Percentiles rank a stretch among this genome's conserved stretches.
Conservation (phyloP, 2,888 invertebrate species). For the Cotesia congregata region DNA sequence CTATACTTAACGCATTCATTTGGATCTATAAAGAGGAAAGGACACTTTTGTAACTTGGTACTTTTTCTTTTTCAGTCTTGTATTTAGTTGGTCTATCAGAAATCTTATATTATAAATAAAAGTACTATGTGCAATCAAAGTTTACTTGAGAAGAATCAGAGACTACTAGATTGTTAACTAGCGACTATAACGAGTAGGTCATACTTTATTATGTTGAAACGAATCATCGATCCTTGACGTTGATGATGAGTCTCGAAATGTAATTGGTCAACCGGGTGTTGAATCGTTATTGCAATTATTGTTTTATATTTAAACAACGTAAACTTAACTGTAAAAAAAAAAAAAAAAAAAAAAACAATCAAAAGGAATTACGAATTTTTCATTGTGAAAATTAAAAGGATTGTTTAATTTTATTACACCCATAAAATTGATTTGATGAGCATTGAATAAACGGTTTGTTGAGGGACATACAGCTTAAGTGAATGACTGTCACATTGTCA, state of each 20-base stretch:
- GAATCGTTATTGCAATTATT: conserved; percentile 9
- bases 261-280: conserved; percentile 16
- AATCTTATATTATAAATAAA: neutral
- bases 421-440: neutral
- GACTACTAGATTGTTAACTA: neutral
- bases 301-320: neutral
- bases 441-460: neutral
- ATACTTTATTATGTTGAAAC: conserved; percentile 9
- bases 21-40: neutral
- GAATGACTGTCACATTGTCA: conserved; percentile 16
- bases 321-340: neutral
- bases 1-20: conserved; percentile 9
- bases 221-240: conserved; percentile 17
- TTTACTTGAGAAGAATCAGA: neutral
- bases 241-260: conserved; percentile 16
- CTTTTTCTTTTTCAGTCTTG: neutral
- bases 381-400: neutral
- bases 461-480: neutral
- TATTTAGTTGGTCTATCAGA: conserved; percentile 6
- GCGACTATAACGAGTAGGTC: conserved; percentile 7
- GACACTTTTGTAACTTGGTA: neutral
- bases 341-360: neutral
- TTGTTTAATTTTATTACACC: neutral
- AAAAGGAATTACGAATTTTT: neutral
- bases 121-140: conserved; percentile 1